phyloP scores from a whole-genome alignment of 2,888 invertebrate genomes.

The Trissolcus brochymenae region DNA sequence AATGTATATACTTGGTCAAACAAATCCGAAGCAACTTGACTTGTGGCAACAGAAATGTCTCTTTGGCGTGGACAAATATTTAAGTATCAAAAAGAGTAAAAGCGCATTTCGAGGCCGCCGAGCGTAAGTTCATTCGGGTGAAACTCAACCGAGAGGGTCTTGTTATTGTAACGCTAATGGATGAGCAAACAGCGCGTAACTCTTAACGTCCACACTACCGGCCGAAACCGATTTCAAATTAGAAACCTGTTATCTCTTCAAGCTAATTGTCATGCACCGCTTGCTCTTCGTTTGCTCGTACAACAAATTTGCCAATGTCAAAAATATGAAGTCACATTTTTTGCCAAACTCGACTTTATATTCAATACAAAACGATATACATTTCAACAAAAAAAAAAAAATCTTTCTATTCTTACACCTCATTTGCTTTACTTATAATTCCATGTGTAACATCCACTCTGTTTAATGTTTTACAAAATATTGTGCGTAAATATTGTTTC shows the following conservation, averaged over 20 bases:
- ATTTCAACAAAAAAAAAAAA: conserved; percentile 30
- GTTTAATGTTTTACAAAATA: too few species aligned
- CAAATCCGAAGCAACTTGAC: conserved; percentile 49
- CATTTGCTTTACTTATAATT: too few species aligned
- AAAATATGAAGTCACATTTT: conserved; percentile 9
- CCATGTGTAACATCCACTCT: too few species aligned
- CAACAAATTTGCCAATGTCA: conserved; percentile 37
- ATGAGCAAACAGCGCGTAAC: conserved; percentile 69
- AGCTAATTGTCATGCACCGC: conserved; percentile 35
- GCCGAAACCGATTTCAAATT: conserved; percentile 41
- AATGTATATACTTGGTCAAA: conserved; percentile 48
- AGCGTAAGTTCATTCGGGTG: conserved; percentile 47
- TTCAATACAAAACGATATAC: too few species aligned
- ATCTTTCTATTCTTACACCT: too few species aligned
- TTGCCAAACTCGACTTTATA: background rate
- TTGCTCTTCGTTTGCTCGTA: conserved; percentile 18
- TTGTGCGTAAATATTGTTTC: too few species aligned
- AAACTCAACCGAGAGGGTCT: conserved; percentile 52
- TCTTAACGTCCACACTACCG: conserved; percentile 61
- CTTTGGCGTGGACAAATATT: conserved; percentile 45
- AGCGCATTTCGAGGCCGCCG: conserved; percentile 33
- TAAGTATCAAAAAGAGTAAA: conserved; percentile 48
- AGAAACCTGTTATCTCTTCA: conserved; percentile 46
- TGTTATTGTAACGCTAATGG: conserved; percentile 73
- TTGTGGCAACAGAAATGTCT: conserved; percentile 53